A percentile compares a stretch with the other conserved stretches of the same genome.
These are phyloP conservation scores for Drosophila miranda DNA, from an alignment of 1,140 invertebrate species.

Conservation along the genomic window DNA sequence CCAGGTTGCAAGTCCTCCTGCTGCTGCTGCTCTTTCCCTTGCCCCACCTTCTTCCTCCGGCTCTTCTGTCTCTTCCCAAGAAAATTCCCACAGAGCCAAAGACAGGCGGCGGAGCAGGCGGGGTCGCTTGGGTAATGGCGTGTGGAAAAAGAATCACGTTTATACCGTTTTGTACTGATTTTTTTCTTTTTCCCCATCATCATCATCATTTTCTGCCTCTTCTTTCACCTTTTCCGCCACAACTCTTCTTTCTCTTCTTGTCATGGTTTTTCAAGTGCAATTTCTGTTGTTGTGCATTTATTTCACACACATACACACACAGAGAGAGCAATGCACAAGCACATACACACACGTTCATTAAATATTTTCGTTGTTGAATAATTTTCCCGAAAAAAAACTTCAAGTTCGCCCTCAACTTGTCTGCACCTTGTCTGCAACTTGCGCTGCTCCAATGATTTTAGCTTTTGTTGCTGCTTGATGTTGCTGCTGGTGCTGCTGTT, in stretches of 20 bases:
- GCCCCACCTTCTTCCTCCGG: neutral
- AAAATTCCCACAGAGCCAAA: slow-evolving; percentile 50
- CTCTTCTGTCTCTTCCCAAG: slow-evolving; percentile 5
- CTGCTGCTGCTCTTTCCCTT: neutral
- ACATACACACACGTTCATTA: slow-evolving; percentile 56
- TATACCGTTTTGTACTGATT: slow-evolving; percentile 80
- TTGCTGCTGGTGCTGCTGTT: slow-evolving; percentile 32
- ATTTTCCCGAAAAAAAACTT: slow-evolving; percentile 52
- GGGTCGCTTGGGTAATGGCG: slow-evolving; percentile 20
- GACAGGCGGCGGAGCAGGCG: neutral
- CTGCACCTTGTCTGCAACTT: slow-evolving; percentile 76
- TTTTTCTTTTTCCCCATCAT: slow-evolving; percentile 19
- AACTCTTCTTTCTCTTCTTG: no score
- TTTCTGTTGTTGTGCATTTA: slow-evolving; percentile 51
- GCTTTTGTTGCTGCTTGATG: slow-evolving; percentile 15
- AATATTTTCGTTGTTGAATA: slow-evolving; percentile 69
- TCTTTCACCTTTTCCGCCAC: slow-evolving; percentile 15
- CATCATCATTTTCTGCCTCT: slow-evolving; percentile 42
- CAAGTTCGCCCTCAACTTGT: slow-evolving; percentile 72
- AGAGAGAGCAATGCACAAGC: neutral
- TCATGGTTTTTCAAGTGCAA: slow-evolving; percentile 71
- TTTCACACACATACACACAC: slow-evolving; percentile 36
- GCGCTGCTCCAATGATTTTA: slow-evolving; percentile 41
- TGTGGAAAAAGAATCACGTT: slow-evolving; percentile 73
- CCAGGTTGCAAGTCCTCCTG: slow-evolving; percentile 14